phyloP scores from a whole-genome alignment of 1,140 invertebrate species.

The Meloidogyne floridensis region DNA sequence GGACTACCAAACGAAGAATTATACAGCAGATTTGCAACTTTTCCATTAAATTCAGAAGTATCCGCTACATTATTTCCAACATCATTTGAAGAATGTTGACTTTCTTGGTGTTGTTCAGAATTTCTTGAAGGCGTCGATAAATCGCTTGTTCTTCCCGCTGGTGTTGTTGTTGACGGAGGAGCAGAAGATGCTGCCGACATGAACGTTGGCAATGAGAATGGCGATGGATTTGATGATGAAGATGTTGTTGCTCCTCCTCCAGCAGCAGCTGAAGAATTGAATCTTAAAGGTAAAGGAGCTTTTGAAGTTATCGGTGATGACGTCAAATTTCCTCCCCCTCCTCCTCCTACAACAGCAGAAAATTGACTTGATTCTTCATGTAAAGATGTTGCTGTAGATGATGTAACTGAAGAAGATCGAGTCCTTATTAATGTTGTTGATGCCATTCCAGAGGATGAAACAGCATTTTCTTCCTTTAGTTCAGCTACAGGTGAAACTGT shows the following conservation, averaged over 20 bases:
- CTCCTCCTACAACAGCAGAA: not conserved
- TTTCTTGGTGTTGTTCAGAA: slow-evolving; percentile 1
- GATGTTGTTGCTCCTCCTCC: not conserved
- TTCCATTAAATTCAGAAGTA: not conserved
- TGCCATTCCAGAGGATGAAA: slow-evolving; percentile 36
- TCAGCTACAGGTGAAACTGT: not conserved
- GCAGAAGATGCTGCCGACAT: not conserved
- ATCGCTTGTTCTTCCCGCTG: not conserved
- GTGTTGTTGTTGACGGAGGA: not conserved
- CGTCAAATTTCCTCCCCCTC: not conserved
- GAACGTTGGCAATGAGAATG: not conserved
- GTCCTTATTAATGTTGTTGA: slow-evolving; percentile 45
- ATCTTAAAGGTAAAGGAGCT: not conserved
- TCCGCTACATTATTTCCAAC: not conserved
- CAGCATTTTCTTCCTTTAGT: not conserved
- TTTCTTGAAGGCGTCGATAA: not conserved
- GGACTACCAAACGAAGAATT: slow-evolving; percentile 3
- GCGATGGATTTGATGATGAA: not conserved
- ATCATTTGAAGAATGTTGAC: slow-evolving; percentile 11
- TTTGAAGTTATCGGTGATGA: not conserved
- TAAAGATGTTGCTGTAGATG: slow-evolving; percentile 18
- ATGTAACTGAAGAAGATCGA: not conserved
- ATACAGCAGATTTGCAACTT: slow-evolving; percentile 6
- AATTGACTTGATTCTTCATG: not conserved
- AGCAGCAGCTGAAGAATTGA: not conserved